Evolutionary conservation across 2,797 vertebrate species (phyloP), one percentile per base, ranked within the genome.

Genomic region (Phalloptychus januarius): DNA sequence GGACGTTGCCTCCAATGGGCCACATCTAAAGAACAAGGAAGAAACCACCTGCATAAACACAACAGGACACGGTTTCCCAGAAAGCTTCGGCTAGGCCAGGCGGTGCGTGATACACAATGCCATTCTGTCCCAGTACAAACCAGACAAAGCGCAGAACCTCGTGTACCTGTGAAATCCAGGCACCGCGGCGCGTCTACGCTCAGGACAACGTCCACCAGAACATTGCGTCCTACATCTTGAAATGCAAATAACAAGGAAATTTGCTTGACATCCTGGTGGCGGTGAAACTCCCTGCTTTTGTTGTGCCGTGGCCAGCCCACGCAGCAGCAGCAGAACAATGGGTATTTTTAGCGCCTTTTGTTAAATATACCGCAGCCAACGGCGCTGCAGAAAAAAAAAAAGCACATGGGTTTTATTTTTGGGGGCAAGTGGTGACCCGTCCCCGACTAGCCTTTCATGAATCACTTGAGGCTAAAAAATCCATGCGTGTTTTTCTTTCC

Each of bases 281-380:
- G 65, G 92, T 93, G 93, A 93, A 93, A 93, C 89, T 92, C 93
- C 93, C 92, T 71, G 63, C 83, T 86, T 87, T 83, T 91, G 87
- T 91, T 90, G 79, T 82, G 72, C 78, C 70, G 58, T 4, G 54
- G 77, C 72, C 75, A 71, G 45, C 87, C 93, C 89, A 88, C 87
- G 81, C 90, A 89, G 77, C 56, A 89, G 77, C 56, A 71, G 83
- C 85, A 76, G 84, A 93, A 93, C 90, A 92, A 92, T 76, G 50
- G 89, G 83, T 95, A 93, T 92, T 90, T 93, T 90, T 93, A 92
- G 84, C 70, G 40, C 67, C 75, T 84, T 90, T 90, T 85, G 82
- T 90, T 87, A 87, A 85, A 93, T 90, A 84, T 86, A 88, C 86
- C 83, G 58, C 80, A 71, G 75, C 87, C 76, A 73, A 74, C 81